phyloP scores from a whole-genome alignment of 2,113 vertebrate genomes.

The Heliornis fulica region DNA sequence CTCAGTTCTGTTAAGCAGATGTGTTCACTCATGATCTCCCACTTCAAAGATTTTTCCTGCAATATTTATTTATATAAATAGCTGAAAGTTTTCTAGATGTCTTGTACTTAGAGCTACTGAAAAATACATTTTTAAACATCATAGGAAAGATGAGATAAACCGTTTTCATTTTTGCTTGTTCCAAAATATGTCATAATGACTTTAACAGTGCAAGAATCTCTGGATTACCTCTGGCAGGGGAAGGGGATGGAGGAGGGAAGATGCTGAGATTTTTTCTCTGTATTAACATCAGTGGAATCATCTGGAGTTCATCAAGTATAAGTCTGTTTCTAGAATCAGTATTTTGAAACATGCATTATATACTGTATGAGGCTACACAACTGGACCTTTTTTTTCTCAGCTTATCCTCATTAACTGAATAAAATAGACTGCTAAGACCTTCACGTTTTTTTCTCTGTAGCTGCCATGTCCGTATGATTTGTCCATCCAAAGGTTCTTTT shows the following conservation, averaged over 20 bases:
- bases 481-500: background rate
- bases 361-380: background rate
- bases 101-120: slow-evolving; percentile 45
- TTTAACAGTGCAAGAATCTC: slow-evolving; percentile 56
- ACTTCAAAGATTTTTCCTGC: slow-evolving; percentile 49
- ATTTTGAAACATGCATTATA: slow-evolving; percentile 50
- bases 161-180: slow-evolving; percentile 16
- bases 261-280: background rate
- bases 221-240: slow-evolving; percentile 45
- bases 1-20: slow-evolving; percentile 44
- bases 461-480: background rate
- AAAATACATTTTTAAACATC: slow-evolving; percentile 55
- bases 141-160: slow-evolving; percentile 54
- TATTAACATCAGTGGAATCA: slow-evolving; percentile 41
- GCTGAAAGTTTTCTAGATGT: slow-evolving; percentile 3
- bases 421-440: background rate
- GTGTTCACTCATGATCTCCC: slow-evolving; percentile 10
- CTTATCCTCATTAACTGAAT: background rate
- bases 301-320: slow-evolving; percentile 56
- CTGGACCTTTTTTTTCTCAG: background rate
- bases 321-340: slow-evolving; percentile 53
- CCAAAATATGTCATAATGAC: slow-evolving; percentile 49
- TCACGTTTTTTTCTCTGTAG: background rate
- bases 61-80: slow-evolving; percentile 26
- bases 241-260: background rate